Evolutionary conservation across 2,888 invertebrate genomes (phyloP), one percentile per base, ranked within the genome.

Genomic region (Notodonta dromedarius): DNA sequence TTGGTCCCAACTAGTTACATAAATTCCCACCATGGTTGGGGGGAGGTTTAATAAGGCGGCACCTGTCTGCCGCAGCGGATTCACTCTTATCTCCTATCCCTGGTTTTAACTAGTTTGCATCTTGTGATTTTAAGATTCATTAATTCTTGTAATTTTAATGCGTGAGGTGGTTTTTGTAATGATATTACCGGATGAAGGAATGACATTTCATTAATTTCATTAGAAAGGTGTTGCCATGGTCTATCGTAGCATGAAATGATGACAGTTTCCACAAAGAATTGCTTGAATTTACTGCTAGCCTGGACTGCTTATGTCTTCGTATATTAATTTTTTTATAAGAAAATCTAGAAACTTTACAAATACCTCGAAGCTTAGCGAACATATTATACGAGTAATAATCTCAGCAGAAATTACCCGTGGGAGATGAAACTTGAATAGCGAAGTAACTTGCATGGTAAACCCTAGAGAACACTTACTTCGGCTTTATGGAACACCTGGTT

Each of bases 41-140:
- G 71, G 77, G 70, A 66, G 56, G 76, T 90, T 91, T 90, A 91
- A 89, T 91, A 90, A 90, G 86, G 84, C 84, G 81, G 86, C 88
- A 89, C 86, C 91, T 90, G 90, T 87, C 88, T 81, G 67, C 77
- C 77, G 70, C 71, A 77, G 73, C 73, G 77, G 82, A 83, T 84
- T 84, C 80, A 76, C 81, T 82, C 87, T 87, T 89, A 89, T 90
- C 90, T 89, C 83, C 83, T 76, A 76, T 80, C 79, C 71, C 73
- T 62, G 66, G 63, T 73, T 73, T 73, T 64, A 76, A 73, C 63
- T 64, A 58, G 35, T 35, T 53, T 5, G 35, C 3, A 13, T 35
- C 53, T 24, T 53, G 51, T 53, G 14, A 59, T 48, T 57, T 57
- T n/a, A 16, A 53, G 50, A 46, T 42, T 9, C 12, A 16, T 13